Evolutionary conservation across 2,888 invertebrate species (phyloP).

Genomic region (Torymus auratus): DNA sequence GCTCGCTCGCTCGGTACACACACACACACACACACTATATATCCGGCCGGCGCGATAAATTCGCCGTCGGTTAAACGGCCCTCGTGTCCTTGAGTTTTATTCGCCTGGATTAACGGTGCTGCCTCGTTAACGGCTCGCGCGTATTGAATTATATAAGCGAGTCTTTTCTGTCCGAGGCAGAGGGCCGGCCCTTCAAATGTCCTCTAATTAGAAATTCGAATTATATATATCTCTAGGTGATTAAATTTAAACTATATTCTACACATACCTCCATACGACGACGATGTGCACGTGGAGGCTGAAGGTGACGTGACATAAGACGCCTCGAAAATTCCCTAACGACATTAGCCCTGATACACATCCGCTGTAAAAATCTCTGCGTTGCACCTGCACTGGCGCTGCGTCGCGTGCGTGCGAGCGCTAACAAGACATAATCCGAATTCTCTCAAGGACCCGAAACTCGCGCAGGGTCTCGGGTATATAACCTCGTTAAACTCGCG

Average conservation of each 20-base stretch:
- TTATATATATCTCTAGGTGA: too few species aligned
- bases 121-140: conserved; percentile 31
- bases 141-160: conserved; percentile 29
- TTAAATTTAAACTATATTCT: too few species aligned
- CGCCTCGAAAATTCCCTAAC: too few species aligned
- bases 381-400: neutral
- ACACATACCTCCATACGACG: too few species aligned
- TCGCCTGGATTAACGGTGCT: conserved; percentile 35
- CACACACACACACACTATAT: too few species aligned
- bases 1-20: conserved; percentile 22
- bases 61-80: conserved; percentile 16
- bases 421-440: conserved; percentile 3
- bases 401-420: neutral
- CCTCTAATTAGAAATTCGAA: too few species aligned
- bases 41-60: conserved; percentile 33
- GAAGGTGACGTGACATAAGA: too few species aligned
- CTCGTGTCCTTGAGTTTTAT: conserved; percentile 52
- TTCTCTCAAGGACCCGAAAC: neutral
- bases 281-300: too few species aligned
- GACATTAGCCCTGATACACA: too few species aligned
- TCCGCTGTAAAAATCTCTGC: too few species aligned
- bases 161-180: too few species aligned
- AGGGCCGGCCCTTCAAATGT: too few species aligned
- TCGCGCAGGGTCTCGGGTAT: neutral
- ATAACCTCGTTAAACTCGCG: conserved; percentile 19